Base-by-base conservation (phyloP, 2,888 invertebrate genomes). In the Ennomos fuscantarius region DNA sequence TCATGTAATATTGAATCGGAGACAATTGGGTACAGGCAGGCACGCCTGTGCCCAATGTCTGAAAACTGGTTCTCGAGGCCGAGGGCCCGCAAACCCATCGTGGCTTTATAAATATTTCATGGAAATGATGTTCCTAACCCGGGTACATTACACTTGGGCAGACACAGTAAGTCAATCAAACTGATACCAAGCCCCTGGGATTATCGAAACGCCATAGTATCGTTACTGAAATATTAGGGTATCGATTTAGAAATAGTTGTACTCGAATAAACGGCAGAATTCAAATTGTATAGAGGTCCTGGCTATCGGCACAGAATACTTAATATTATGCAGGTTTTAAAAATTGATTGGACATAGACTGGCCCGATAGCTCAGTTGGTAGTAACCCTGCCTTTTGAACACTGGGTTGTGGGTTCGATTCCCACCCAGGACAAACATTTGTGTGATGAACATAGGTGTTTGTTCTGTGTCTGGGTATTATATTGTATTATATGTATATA, bases 181-280 rank as follows among this genome's bases (percentile, higher is more conserved):
- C 35, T 37, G 55, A 54, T 51, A 55, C 46, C 53, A 49, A 58
- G 36, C 66, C 60, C 68, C 41, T 11, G 60, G 72, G 70, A 70
- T 76, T 72, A 73, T 65, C 54, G 55, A 62, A 50, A 24, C 24
- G 24, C 24, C 24, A 24, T 24, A 24, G 3, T 24, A 24, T 55
- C 60, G 37, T 58, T 63, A 66, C 47, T 37, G 33, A 60, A 68
- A 69, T 72, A 69, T 73, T 73, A 70, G 64, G 3, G 68, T 69
- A 72, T 72, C 59, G 60, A 74, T 71, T 66, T 63, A 66, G 24
- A 24, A 24, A 24, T 24, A 24, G 53, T 62, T 49, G 53, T 53
- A 37, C 58, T 51, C 55, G 56, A 62, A 65, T 54, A 66, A 62
- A 60, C 41, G 33, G 8, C 36, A 8, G 32, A 49, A 13, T 32